Base-by-base conservation (phyloP, 2,888 invertebrate species). In the Heliothis peltigera region DNA sequence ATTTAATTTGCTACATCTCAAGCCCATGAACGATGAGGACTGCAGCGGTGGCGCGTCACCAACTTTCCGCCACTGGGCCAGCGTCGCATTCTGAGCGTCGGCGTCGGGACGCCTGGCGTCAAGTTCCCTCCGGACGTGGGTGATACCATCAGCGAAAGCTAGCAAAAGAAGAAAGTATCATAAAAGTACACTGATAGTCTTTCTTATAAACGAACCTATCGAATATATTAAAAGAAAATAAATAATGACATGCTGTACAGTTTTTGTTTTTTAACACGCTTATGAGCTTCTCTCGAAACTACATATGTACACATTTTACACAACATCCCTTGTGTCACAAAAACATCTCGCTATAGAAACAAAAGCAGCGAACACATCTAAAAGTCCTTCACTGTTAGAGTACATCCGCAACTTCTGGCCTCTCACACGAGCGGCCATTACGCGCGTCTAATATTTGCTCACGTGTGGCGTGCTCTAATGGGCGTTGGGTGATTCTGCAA, bases 391-490 rank as follows among this genome's bases (percentile, higher is more conserved):
- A 28, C 56, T 75, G 48, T 56, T 55, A 47, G 22, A 53, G 32
- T 52, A 44, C n/a, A 5, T 17, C 18, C 39, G 57, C 54, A 52
- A 70, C 51, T 59, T 32, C 19, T 42, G 42, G 49, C 25, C 46
- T 10, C 35, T 7, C 32, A 42, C 25, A 59, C n/a, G 18, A 55
- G 43, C 39, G n/a, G n/a, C 54, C 66, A 66, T 68, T 69, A 69
- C 25, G 51, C 42, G 46, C 42, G 57, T 39, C 62, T 70, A 54
- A 71, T 75, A 71, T 71, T 75, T 71, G 62, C 46, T 75, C 49
- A 53, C 62, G 70, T 71, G 42, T 49, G 61, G 53, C 17, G 19
- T 1, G 39, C 32, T 49, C 21, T 71, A 69, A 75, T 70, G 46
- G 76, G 8, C 6, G 21, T 21, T 12, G 70, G 39, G 62, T 51